Evolutionary conservation across 2,113 vertebrate genomes (phyloP).

Genomic region (Gracilinanus agilis): DNA sequence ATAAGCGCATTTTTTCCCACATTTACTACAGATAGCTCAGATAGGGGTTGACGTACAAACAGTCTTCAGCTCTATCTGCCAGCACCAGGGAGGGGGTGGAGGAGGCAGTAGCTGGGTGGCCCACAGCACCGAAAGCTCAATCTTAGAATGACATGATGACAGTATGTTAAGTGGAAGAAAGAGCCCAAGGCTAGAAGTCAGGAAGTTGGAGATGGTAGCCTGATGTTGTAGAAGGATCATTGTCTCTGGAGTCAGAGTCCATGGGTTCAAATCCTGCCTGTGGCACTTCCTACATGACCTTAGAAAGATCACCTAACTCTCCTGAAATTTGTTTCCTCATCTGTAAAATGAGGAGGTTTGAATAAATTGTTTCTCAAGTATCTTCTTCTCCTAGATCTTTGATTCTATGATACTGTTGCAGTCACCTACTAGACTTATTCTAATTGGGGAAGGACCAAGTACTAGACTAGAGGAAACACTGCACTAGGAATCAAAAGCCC

Average conservation of each 20-base stretch:
- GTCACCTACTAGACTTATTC: not conserved
- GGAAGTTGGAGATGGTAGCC: not conserved
- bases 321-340: not conserved
- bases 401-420: not conserved
- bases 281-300: not conserved
- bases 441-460: not conserved
- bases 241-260: not conserved
- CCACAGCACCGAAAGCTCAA: not conserved
- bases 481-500: not conserved
- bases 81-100: slow-evolving; percentile 13
- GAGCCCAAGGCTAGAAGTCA: not conserved
- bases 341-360: not conserved
- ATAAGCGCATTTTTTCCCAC: slow-evolving; percentile 63
- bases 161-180: not conserved
- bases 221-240: not conserved
- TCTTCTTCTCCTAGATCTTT: not conserved
- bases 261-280: not conserved
- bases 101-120: slow-evolving; percentile 36
- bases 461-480: not conserved
- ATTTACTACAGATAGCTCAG: slow-evolving; percentile 57
- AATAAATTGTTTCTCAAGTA: not conserved
- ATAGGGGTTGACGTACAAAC: slow-evolving; percentile 43
- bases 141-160: not conserved
- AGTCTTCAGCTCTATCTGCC: not conserved
- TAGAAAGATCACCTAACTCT: not conserved